A percentile compares a stretch with the other conserved stretches of the same genome.
Conservation (phyloP, 1,140 invertebrate species). For the Euura lappo region DNA sequence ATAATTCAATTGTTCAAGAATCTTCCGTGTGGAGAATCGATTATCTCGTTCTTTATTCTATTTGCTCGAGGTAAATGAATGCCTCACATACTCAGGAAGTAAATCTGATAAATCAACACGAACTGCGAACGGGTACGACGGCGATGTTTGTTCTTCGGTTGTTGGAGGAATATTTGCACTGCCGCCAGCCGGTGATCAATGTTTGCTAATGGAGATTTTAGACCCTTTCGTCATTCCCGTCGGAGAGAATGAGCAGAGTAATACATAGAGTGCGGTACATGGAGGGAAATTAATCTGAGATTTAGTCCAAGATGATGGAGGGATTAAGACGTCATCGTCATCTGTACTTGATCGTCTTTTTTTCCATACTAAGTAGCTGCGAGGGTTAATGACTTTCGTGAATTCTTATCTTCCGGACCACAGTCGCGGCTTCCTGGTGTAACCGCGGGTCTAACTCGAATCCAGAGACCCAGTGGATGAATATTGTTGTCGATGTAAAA, state of each 20-base stretch:
- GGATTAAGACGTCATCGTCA: not conserved
- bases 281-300: not conserved
- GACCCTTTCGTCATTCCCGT: no score
- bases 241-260: no score
- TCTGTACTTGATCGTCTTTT: not conserved
- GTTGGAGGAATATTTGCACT: not conserved
- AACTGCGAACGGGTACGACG: not conserved
- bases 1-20: not conserved
- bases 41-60: not conserved
- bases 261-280: not conserved
- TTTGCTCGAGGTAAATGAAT: not conserved
- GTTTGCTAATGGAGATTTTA: not conserved
- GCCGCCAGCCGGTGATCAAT: not conserved
- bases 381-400: slow-evolving; percentile 3
- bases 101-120: no score
- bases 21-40: not conserved
- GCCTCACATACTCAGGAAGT: not conserved
- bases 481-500: slow-evolving; percentile 1
- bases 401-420: not conserved
- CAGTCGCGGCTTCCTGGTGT: not conserved
- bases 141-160: not conserved
- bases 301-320: not conserved
- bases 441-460: not conserved
- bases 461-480: not conserved
- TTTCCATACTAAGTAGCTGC: not conserved